These are phyloP conservation scores for Eupsilia transversa DNA, from an alignment of 2,888 invertebrate genomes.

Conservation along the genomic window DNA sequence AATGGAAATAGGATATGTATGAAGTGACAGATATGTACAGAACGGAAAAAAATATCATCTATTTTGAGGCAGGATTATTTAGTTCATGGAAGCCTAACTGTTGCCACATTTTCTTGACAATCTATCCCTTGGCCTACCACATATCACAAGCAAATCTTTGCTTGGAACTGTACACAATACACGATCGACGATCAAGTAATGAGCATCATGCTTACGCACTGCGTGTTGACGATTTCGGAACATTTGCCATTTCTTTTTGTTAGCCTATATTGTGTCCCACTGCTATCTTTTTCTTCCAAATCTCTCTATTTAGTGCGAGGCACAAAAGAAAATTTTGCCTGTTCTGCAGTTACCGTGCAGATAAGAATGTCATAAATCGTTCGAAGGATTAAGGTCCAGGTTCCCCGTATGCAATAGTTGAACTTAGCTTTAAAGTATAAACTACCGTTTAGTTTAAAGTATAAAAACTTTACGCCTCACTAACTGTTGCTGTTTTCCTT, in stretches of 20 bases:
- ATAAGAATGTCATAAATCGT: neutral
- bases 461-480: slow-evolving; percentile 44
- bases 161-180: neutral
- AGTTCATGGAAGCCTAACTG: too few species aligned
- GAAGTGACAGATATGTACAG: neutral
- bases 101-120: too few species aligned
- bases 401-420: neutral
- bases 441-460: slow-evolving; percentile 40
- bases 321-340: neutral
- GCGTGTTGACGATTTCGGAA: too few species aligned
- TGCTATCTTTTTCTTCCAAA: too few species aligned
- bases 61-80: neutral
- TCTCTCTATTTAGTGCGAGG: too few species aligned
- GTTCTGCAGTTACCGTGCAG: neutral
- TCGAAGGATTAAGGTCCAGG: neutral
- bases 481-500: slow-evolving; percentile 29
- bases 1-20: slow-evolving; percentile 37
- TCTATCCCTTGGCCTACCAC: too few species aligned
- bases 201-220: too few species aligned
- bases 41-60: slow-evolving; percentile 8
- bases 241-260: too few species aligned
- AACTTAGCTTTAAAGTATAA: slow-evolving; percentile 12
- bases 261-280: too few species aligned
- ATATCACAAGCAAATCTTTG: neutral
- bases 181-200: too few species aligned